Conservation (phyloP, 2,113 vertebrate genomes). For the Cairina moschata region DNA sequence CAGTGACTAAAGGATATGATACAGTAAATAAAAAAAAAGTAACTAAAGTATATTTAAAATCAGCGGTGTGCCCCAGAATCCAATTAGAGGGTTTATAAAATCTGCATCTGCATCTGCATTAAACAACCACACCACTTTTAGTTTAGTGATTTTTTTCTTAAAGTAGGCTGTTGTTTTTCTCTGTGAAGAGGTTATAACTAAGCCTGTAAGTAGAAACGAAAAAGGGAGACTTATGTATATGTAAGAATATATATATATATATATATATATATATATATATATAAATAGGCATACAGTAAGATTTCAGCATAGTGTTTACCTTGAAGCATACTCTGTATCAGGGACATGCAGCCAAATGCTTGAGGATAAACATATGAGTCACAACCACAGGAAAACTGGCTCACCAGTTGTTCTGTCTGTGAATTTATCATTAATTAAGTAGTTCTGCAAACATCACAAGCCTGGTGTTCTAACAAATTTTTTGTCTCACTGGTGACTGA, state of each 20-base stretch:
- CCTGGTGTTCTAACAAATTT: not conserved
- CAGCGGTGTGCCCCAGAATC: not conserved
- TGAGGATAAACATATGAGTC: not conserved
- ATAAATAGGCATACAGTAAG: not conserved
- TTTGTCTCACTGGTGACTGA: not conserved
- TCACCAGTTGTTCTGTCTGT: not conserved
- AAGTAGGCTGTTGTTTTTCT: not conserved
- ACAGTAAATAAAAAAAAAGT: not conserved
- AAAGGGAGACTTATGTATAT: not conserved
- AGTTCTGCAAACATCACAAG: not conserved
- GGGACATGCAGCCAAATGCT: not conserved
- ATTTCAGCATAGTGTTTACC: fast-evolving
- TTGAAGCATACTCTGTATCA: not conserved
- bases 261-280: no score
- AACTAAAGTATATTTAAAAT: not conserved
- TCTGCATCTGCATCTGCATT: not conserved
- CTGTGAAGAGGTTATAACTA: not conserved
- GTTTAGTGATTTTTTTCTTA: not conserved
- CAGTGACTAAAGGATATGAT: not conserved
- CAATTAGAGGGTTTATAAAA: not conserved
- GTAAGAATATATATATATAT: no score
- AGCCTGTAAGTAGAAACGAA: not conserved
- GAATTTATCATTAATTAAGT: not conserved
- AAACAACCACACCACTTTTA: not conserved
- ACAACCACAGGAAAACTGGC: not conserved